Evolutionary conservation across 2,113 vertebrate genomes (phyloP), one percentile per base, ranked within the genome.

Genomic region (Atherinomorus stipes): DNA sequence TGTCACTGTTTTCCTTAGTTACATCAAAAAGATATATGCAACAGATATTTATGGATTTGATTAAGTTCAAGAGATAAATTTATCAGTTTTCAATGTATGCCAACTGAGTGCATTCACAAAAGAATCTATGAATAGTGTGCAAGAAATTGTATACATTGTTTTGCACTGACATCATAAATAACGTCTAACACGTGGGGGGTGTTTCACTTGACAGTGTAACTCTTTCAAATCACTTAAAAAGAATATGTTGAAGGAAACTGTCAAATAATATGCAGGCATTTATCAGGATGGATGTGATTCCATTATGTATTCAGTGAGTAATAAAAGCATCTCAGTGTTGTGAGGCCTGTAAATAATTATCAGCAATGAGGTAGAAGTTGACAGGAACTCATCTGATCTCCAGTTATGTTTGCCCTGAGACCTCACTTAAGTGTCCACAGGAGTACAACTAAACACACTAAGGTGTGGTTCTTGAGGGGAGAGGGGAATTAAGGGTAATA

Each of bases 221-320:
- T 38, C 44, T 83, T 83, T 71, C 45, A 74, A 68, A 74, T 64
- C 76, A 38, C 64, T 40, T 54, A 22, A 58, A 76, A 83, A 57
- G 57, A 23, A 78, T 22, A 62, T 40, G 56, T 76, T 3, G 71
- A 77, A 75, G 74, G 40, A 80, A 78, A n/a, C n/a, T 18, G 23
- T 54, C 54, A 34, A 76, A 60, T 73, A 67, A 74, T 6, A 10
- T 74, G 62, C 31, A 69, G 52, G 53, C 50, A 22, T 68, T 50
- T 58, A 69, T 74, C 47, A 62, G 25, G 78, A 66, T 42, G 49
- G 25, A 76, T 76, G 61, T 62, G 71, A 71, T 68, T 68, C n/a
- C n/a, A n/a, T 66, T 60, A 61, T 6, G 3, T 44, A 71, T 76
- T 73, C 68, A 76, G 45, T 50, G 47, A 38, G 67, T 28, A 37